Percentiles rank a stretch among this genome's conserved stretches.
These are phyloP conservation scores for Synchiropus splendidus DNA, from an alignment of 2,113 vertebrate genomes.

Conservation along the genomic window DNA sequence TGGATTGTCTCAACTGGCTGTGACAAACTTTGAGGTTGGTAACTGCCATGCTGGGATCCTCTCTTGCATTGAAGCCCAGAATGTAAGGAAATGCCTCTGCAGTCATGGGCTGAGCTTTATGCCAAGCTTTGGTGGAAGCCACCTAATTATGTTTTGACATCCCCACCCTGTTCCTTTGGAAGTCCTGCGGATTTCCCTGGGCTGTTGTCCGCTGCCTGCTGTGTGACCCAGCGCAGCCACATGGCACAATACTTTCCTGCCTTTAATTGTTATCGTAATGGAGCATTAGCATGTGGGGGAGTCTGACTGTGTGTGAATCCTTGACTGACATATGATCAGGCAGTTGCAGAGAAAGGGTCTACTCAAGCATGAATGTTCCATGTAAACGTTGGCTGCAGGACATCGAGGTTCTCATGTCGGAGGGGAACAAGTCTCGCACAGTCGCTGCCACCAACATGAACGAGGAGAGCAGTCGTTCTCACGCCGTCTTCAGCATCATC, in stretches of 20 bases:
- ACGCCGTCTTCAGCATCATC: conserved; percentile 61
- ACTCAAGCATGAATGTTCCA: too few relatives aligned
- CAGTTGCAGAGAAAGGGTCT: too few relatives aligned
- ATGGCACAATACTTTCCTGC: conserved; percentile 6
- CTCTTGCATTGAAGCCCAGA: too few relatives aligned
- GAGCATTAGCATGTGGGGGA: conserved; percentile 1
- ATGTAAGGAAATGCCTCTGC: too few relatives aligned
- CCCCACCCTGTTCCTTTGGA: conserved; percentile 49
- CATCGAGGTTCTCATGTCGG: conserved; percentile 70
- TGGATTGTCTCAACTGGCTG: conserved; percentile 92
- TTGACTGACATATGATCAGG: too few relatives aligned
- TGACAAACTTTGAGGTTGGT: conserved; percentile 87
- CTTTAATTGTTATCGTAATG: conserved; percentile 5
- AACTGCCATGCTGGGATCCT: conserved; percentile 15
- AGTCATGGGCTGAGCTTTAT: conserved; percentile 11
- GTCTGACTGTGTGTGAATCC: too few relatives aligned
- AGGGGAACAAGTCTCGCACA: conserved; percentile 91
- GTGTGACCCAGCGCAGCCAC: conserved; percentile 26
- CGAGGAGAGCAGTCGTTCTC: conserved; percentile 69
- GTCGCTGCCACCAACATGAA: conserved; percentile 96
- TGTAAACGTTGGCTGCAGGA: conserved; percentile 68
- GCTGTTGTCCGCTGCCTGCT: conserved; percentile 1
- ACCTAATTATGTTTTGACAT: conserved; percentile 45
- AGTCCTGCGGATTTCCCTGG: conserved; percentile 24
- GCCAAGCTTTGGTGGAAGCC: conserved; percentile 41